Evolutionary conservation across 2,888 invertebrate species (phyloP).

Genomic region (Melieria omissa): DNA sequence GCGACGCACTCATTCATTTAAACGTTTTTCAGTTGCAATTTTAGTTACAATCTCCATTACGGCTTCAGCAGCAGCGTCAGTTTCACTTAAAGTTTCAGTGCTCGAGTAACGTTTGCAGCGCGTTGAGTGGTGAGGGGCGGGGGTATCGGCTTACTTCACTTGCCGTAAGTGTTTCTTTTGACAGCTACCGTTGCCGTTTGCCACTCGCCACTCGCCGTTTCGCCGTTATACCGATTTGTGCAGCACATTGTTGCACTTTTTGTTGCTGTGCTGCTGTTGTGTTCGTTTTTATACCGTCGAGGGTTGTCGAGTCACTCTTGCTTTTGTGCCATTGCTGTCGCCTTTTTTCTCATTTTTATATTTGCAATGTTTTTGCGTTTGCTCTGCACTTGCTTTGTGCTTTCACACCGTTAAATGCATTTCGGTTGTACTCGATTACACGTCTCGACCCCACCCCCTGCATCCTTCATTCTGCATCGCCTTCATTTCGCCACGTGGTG

Average conservation of each 20-base stretch:
- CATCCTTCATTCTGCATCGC: no score
- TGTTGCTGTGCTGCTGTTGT: no score
- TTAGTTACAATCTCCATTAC: constrained; percentile 9
- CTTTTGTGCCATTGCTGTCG: background rate
- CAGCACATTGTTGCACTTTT: no score
- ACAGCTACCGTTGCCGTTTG: background rate
- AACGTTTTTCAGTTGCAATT: background rate
- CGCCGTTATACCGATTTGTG: background rate
- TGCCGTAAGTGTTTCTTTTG: constrained; percentile 1
- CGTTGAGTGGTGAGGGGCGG: no score
- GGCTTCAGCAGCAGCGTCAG: background rate
- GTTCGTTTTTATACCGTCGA: background rate
- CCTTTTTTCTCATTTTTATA: background rate
- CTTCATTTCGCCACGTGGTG: no score
- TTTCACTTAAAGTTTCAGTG: background rate
- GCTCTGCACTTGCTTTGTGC: background rate
- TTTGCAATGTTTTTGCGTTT: background rate
- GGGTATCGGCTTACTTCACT: background rate
- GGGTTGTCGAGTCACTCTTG: constrained; percentile 7
- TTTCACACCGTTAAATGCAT: no score
- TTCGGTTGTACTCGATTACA: no score
- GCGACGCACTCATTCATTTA: background rate
- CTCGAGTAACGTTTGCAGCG: no score
- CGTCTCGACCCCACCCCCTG: no score
- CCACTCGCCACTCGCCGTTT: background rate